Evolutionary conservation across 2,888 invertebrate genomes (phyloP), one percentile per base, ranked within the genome.

Genomic region (Cactoblastis cactorum): DNA sequence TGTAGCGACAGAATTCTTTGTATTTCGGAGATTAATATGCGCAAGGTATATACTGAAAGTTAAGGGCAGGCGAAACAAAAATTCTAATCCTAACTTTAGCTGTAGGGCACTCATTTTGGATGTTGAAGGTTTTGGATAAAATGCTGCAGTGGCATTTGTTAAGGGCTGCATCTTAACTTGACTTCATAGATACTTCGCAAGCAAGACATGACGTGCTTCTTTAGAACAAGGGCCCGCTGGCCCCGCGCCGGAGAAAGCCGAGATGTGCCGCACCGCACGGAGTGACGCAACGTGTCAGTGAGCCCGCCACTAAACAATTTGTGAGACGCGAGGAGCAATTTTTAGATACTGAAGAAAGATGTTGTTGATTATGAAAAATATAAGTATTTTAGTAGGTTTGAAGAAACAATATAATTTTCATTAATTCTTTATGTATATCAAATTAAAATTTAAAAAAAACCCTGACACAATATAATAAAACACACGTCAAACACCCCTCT

Each of bases 181-280:
- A 2, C 12, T 4, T 14, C 34, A 3, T 35, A 15, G 9, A 17
- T 5, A 3, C 15, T 15, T 17, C 22, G 5, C 22, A 4, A 37
- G 37, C 14, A 37, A 37, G 37, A 9, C 9, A 37, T 17, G 37
- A 9, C 9, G 15, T 9, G 37, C 5, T 22, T 4, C 3, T 22
- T 22, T 22, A 22, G 22, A 9, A 15, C 41, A 28, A 9, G 11
- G 43, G 32, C 43, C 38, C 8, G 32, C 28, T 1, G 22, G 2
- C 37, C 2, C 34, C 19, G 33, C 22, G 12, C 18, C 18, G 47
- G 47, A 47, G 47, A 47, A 47, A 47, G 47, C 35, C 22, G 47
- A 11, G 43, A 19, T 19, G 39, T 43, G 43, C 28, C 43, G 39
- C 22, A 22, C n/a, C 5, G 22, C 22, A 22, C 22, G 22, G 3